Evolutionary conservation across 2,888 invertebrate genomes (phyloP).

Genomic region (Epirrhoe tristata): DNA sequence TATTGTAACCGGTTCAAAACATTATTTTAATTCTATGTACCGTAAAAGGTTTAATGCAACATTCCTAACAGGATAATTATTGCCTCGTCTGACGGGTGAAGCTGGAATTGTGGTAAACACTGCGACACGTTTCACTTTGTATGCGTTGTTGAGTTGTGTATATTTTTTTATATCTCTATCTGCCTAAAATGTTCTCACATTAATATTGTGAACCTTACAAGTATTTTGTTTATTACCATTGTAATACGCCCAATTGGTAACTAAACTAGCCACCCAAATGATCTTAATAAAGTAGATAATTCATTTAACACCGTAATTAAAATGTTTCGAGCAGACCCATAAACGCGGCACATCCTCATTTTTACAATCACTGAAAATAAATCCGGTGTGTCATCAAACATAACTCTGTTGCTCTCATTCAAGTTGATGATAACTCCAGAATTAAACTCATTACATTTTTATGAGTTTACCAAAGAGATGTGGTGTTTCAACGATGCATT

Average conservation of each 20-base stretch:
- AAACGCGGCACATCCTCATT: conserved; percentile 46
- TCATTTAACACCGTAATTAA: conserved; percentile 14
- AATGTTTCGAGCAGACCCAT: conserved; percentile 19
- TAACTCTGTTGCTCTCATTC: conserved; percentile 40
- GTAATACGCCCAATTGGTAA: conserved; percentile 8
- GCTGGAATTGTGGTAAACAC: conserved; percentile 25
- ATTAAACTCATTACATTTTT: conserved; percentile 53
- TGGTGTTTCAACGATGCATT: conserved; percentile 34
- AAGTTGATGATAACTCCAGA: conserved; percentile 41
- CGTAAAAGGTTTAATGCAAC: conserved; percentile 53
- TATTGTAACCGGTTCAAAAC: conserved; percentile 45
- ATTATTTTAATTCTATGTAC: conserved; percentile 44
- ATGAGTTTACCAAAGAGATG: conserved; percentile 38
- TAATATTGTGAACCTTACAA: conserved; percentile 7
- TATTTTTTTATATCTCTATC: neutral
- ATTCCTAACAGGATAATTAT: conserved; percentile 60
- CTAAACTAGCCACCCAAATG: neutral
- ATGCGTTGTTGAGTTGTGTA: neutral
- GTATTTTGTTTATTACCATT: conserved; percentile 8
- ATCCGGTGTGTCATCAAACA: conserved; percentile 43
- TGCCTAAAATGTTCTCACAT: conserved; percentile 10
- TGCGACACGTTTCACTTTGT: conserved; percentile 10
- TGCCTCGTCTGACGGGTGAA: conserved; percentile 42
- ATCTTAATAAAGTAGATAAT: conserved; percentile 18
- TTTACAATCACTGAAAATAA: conserved; percentile 48